Conservation (phyloP, 1,140 invertebrate species). For the Cherax quadricarinatus region DNA sequence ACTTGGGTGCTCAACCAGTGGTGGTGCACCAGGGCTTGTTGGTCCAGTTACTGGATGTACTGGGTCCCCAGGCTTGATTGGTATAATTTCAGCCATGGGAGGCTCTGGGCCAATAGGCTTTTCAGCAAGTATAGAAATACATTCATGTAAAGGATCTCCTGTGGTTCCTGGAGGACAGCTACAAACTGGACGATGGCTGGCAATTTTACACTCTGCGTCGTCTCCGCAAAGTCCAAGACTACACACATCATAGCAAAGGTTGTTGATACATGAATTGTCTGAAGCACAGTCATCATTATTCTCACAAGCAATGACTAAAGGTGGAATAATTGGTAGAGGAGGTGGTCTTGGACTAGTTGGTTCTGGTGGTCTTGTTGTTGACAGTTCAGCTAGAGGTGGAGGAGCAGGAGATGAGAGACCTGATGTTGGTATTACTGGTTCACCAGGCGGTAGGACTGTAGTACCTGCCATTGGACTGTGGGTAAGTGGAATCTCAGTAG, state of each 20-base stretch:
- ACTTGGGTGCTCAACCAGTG: neutral
- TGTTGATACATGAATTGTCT: too few relatives aligned
- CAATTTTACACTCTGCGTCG: conserved; percentile 77
- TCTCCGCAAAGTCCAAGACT: conserved; percentile 76
- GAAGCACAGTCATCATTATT: conserved; percentile 73
- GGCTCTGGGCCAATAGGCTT: conserved; percentile 80
- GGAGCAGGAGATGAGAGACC: conserved; percentile 15
- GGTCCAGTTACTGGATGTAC: conserved; percentile 53
- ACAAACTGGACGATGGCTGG: conserved; percentile 81
- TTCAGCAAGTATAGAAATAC: conserved; percentile 55
- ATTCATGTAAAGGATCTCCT: conserved; percentile 79
- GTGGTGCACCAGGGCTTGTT: conserved; percentile 1
- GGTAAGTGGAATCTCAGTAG: conserved; percentile 39
- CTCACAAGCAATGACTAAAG: conserved; percentile 79
- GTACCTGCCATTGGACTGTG: conserved; percentile 3
- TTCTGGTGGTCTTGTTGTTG: conserved; percentile 6
- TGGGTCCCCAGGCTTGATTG: conserved; percentile 4
- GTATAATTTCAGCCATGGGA: conserved; percentile 87
- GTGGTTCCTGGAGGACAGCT: conserved; percentile 81
- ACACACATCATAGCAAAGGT: conserved; percentile 72
- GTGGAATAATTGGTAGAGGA: conserved; percentile 86
- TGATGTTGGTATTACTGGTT: conserved; percentile 9
- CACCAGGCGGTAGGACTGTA: neutral
- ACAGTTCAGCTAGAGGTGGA: conserved; percentile 28
- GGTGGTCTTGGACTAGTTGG: conserved; percentile 21